These are phyloP conservation scores for Caenorhabditis wallacei DNA, from an alignment of 2,888 invertebrate species.

Conservation along the genomic window DNA sequence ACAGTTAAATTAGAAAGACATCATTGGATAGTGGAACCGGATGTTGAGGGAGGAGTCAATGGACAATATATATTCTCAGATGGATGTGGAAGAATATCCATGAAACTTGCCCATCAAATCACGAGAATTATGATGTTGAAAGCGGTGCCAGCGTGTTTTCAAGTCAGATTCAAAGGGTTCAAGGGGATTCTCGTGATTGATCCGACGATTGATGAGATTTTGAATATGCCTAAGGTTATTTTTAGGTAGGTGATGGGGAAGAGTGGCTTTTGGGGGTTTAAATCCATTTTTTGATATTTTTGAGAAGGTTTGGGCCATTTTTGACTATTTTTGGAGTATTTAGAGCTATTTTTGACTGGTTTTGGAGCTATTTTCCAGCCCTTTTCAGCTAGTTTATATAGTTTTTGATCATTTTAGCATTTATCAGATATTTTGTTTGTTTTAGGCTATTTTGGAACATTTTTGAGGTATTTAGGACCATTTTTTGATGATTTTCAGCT, in stretches of 20 bases:
- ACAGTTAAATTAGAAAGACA: slow-evolving; percentile 57
- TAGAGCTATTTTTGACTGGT: no score
- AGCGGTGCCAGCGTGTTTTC: slow-evolving; percentile 75
- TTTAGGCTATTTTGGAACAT: no score
- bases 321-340: no score
- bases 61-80: slow-evolving; percentile 79
- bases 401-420: no score
- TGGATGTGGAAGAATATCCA: slow-evolving; percentile 71
- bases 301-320: not conserved
- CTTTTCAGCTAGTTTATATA: no score
- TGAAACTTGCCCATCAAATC: slow-evolving; percentile 55
- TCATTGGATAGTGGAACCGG: slow-evolving; percentile 71
- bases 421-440: no score
- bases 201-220: slow-evolving; percentile 70
- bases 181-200: slow-evolving; percentile 82
- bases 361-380: not conserved
- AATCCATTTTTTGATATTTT: not conserved
- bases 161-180: slow-evolving; percentile 81
- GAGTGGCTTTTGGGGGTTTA: no score
- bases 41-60: slow-evolving; percentile 67
- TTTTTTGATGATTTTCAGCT: no score
- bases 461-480: not conserved
- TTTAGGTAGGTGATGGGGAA: slow-evolving; percentile 40
- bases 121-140: slow-evolving; percentile 61
- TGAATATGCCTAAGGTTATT: slow-evolving; percentile 61